Percentiles rank a stretch among this genome's conserved stretches.
These are phyloP conservation scores for Hipparchia semele DNA, from an alignment of 2,888 invertebrate genomes.

Conservation along the genomic window DNA sequence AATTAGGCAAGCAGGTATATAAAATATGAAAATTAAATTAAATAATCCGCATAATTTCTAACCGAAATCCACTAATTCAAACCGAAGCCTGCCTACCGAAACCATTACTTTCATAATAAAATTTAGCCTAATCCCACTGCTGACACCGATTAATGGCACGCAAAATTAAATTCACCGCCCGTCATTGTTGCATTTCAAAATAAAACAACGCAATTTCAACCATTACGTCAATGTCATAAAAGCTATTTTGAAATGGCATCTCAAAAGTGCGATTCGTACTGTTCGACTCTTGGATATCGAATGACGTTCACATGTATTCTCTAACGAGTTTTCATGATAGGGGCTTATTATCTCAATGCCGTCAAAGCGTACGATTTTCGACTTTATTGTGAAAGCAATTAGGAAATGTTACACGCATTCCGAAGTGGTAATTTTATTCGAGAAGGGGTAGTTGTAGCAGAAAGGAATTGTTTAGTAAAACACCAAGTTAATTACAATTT, in stretches of 20 bases:
- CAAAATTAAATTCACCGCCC: constrained; percentile 74
- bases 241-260: not conserved
- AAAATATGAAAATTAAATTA: constrained; percentile 2
- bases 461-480: constrained; percentile 67
- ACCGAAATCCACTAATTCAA: constrained; percentile 19
- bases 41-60: constrained; percentile 1
- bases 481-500: constrained; percentile 61
- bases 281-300: constrained; percentile 64
- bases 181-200: constrained; percentile 64
- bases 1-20: not conserved
- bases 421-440: constrained; percentile 52
- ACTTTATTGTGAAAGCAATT: constrained; percentile 47
- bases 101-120: constrained; percentile 62
- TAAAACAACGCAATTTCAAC: constrained; percentile 50
- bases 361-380: constrained; percentile 50
- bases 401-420: constrained; percentile 41
- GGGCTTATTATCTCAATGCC: constrained; percentile 56
- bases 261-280: constrained; percentile 49
- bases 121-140: constrained; percentile 70
- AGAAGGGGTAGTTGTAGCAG: constrained; percentile 60
- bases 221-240: constrained; percentile 40
- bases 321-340: constrained; percentile 70
- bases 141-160: constrained; percentile 74
- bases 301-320: constrained; percentile 71
- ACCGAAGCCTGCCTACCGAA: constrained; percentile 13